Percentiles rank a stretch among this genome's conserved stretches.
Evolutionary conservation across 1,140 invertebrate genomes (phyloP).

Genomic region (Drosophila serrata): DNA sequence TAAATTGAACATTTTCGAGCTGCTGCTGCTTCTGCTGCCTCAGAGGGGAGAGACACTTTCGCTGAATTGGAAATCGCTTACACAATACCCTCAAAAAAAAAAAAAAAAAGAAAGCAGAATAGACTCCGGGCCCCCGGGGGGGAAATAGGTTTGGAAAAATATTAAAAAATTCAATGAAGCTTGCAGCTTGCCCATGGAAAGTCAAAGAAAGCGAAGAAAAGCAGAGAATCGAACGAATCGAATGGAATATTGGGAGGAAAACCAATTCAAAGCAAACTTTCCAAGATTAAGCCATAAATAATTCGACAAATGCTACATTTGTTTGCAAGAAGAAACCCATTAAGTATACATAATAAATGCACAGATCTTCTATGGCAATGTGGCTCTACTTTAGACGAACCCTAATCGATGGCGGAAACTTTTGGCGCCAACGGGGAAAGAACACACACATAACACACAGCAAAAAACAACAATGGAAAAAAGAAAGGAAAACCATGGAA

Average conservation of each 20-base stretch:
- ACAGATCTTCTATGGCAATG: conserved; percentile 11
- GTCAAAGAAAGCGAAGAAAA: conserved; percentile 10
- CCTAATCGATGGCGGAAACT: conserved; percentile 18
- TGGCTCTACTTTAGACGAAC: neutral
- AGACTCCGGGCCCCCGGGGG: neutral
- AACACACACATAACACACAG: neutral
- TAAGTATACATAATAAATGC: conserved; percentile 13
- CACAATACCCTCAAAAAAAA: conserved; percentile 24
- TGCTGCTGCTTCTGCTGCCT: no score
- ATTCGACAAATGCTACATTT: conserved; percentile 52
- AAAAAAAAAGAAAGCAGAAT: conserved; percentile 15
- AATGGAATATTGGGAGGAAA: neutral
- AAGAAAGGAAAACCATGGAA: neutral
- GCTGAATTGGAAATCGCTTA: conserved; percentile 58
- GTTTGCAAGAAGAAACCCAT: conserved; percentile 17
- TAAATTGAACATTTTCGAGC: conserved; percentile 61
- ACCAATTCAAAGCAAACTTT: conserved; percentile 32
- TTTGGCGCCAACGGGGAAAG: conserved; percentile 8
- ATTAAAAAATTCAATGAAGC: conserved; percentile 54
- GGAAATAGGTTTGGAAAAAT: conserved; percentile 35
- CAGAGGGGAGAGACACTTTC: conserved; percentile 36
- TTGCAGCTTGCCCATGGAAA: conserved; percentile 14
- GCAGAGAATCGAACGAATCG: neutral
- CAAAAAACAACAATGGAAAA: neutral
- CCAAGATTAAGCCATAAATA: conserved; percentile 53